Percentiles rank a stretch among this genome's conserved stretches.
phyloP scores from a whole-genome alignment of 2,797 vertebrate species.

The Acanthurus tractus region DNA sequence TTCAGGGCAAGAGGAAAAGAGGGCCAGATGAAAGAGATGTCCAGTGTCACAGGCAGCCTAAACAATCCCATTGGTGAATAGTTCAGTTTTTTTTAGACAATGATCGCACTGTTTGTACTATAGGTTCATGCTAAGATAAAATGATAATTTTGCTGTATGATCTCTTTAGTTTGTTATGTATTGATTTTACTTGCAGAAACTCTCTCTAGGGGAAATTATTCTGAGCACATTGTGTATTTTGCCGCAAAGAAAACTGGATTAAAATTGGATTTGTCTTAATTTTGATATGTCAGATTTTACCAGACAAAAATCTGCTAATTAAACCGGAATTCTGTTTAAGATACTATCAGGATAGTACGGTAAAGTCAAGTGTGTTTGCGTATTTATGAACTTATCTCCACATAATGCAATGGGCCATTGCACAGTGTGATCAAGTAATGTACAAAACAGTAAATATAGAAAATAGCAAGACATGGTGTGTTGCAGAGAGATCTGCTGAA shows the following conservation, averaged over 20 bases:
- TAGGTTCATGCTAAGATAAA: slow-evolving; percentile 35
- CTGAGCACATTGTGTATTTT: not conserved
- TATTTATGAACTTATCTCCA: not conserved
- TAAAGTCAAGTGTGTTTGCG: not conserved
- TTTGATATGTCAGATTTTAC: not conserved
- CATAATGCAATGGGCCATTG: not conserved
- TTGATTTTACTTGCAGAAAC: slow-evolving; percentile 1
- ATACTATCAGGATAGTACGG: not conserved
- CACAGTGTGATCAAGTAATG: not conserved
- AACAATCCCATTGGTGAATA: slow-evolving; percentile 65
- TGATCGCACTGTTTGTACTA: slow-evolving; percentile 54
- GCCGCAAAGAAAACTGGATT: not conserved
- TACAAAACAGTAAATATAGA: not conserved
- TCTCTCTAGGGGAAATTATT: slow-evolving; percentile 1
- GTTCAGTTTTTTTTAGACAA: slow-evolving; percentile 41
- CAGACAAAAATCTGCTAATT: not conserved
- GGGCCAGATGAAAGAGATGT: slow-evolving; percentile 61
- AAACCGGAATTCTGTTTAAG: slow-evolving; percentile 1
- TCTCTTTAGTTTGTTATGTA: slow-evolving; percentile 4
- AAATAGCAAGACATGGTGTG: not conserved
- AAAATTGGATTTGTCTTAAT: not conserved
- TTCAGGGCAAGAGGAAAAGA: slow-evolving; percentile 63
- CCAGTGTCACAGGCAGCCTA: slow-evolving; percentile 61
- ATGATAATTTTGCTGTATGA: slow-evolving; percentile 23
- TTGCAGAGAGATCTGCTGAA: too few species aligned